A percentile compares a stretch with the other conserved stretches of the same genome.
phyloP scores from a whole-genome alignment of 2,888 invertebrate species.

The Papilio gigon region DNA sequence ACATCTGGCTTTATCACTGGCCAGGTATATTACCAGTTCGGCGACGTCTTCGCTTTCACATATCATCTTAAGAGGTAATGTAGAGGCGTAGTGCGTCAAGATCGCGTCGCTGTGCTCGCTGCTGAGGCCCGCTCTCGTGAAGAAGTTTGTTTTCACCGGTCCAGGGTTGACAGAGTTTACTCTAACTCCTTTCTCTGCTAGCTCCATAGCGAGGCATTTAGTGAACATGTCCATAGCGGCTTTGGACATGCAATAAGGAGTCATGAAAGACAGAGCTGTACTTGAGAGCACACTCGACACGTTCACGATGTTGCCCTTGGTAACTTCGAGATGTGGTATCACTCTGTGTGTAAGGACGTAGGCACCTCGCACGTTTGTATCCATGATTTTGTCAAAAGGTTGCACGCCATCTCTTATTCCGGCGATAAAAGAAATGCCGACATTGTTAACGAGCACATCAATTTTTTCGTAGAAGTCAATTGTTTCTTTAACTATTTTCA shows the following conservation, averaged over 20 bases:
- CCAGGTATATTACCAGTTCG: conserved; percentile 62
- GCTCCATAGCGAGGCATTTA: conserved; percentile 65
- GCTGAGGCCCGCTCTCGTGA: conserved; percentile 60
- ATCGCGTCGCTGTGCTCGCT: conserved; percentile 55
- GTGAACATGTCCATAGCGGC: conserved; percentile 70
- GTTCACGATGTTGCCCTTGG: conserved; percentile 67
- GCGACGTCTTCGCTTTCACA: conserved; percentile 62
- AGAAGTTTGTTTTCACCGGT: conserved; percentile 64
- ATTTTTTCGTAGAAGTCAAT: conserved; percentile 58
- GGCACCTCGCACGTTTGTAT: conserved; percentile 66
- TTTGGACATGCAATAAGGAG: conserved; percentile 70
- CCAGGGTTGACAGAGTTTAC: conserved; percentile 72
- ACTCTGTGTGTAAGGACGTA: conserved; percentile 60
- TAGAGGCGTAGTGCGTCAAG: conserved; percentile 53
- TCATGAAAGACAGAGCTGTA: conserved; percentile 57
- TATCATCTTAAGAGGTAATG: conserved; percentile 59
- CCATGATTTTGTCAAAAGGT: conserved; percentile 61
- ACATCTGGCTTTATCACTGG: conserved; percentile 64
- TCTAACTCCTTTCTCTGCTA: conserved; percentile 63
- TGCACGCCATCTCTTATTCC: conserved; percentile 53
- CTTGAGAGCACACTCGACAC: conserved; percentile 64
- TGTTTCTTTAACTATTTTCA: conserved; percentile 60
- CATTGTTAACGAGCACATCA: conserved; percentile 69
- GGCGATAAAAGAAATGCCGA: conserved; percentile 58
- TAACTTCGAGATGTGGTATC: conserved; percentile 58